Evolutionary conservation across 2,797 vertebrate genomes (phyloP), one percentile per base, ranked within the genome.

Genomic region (Cyclura pinguis): DNA sequence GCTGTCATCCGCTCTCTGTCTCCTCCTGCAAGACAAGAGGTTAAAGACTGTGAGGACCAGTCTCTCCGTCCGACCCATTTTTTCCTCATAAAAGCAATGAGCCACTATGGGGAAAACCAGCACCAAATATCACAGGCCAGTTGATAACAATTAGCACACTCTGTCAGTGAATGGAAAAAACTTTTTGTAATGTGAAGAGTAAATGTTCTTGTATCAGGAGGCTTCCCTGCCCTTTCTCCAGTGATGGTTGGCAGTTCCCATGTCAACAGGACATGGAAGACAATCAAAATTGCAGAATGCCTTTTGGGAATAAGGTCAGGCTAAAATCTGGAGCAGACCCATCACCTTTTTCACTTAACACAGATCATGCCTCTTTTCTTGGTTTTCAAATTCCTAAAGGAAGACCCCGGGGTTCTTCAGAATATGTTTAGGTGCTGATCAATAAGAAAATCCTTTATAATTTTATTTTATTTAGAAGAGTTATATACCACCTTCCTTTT

Each of bases 1-100:
- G 98, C 97, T 97, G 99, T 99, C 99, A 99, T 99, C 97, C 99
- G 99, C 96, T 99, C 99, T 93, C 98, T 98, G 95, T 99, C 99
- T 92, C 97, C 98, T 96, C 98, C 99, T 99, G 95, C 59, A 94
- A 96, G 84, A 96, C 85, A 97, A 94, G 94, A 93, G 10, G 27
- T 38, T 27, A 29, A 67, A 12, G 6, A 2, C 12, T 27, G 7
- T 84, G 69, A 78, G 8, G 29, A 32, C 52, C 29, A 77, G 5
- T 4, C 3, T 77, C 27, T 29, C 59, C 6, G 42, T 76, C 42
- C n/a, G 12, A 52, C 16, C 10, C 42, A 47, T 47, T 47, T 42
- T 64, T 50, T 50, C 22, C 24, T 42, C 22, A 42, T 32, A 24
- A 8, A 73, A 27, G 22, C 38, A 3, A 78, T 27, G 16, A 4